These are phyloP conservation scores for Terebella lapidaria DNA, from an alignment of 2,888 invertebrate species.

Conservation along the genomic window DNA sequence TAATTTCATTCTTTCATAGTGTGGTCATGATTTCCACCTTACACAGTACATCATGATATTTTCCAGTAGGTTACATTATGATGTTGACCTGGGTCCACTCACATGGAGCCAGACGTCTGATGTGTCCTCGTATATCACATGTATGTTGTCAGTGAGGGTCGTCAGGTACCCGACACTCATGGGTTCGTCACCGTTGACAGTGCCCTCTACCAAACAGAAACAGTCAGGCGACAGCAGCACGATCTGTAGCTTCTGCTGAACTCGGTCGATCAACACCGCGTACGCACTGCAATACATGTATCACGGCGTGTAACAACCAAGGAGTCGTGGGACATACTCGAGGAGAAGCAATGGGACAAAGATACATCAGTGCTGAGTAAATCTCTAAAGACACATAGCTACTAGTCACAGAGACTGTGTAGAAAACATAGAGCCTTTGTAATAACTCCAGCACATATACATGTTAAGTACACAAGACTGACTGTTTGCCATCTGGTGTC, in stretches of 20 bases:
- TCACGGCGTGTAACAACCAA: too few species aligned
- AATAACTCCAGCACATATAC: too few species aligned
- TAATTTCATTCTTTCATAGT: too few species aligned
- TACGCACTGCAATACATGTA: slow-evolving; percentile 69
- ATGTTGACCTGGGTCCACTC: too few species aligned
- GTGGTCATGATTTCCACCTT: background rate
- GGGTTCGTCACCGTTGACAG: slow-evolving; percentile 11
- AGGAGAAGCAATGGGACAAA: too few species aligned
- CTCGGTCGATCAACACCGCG: slow-evolving; percentile 83
- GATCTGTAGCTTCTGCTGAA: slow-evolving; percentile 79
- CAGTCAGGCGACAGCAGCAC: slow-evolving; percentile 75
- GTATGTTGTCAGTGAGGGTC: slow-evolving; percentile 28
- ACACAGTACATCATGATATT: background rate
- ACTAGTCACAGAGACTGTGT: too few species aligned
- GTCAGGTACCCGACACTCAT: slow-evolving; percentile 21
- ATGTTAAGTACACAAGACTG: too few species aligned
- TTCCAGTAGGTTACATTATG: too few species aligned
- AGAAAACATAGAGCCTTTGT: too few species aligned
- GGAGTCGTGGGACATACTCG: too few species aligned
- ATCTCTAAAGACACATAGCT: too few species aligned
- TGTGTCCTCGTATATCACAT: slow-evolving; percentile 58
- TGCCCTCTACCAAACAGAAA: slow-evolving; percentile 55
- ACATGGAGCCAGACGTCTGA: slow-evolving; percentile 90
- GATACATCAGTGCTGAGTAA: too few species aligned
- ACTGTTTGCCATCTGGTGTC: slow-evolving; percentile 87